These are phyloP conservation scores for Dendrolimus punctatus DNA, from an alignment of 1,140 invertebrate species.

Conservation along the genomic window DNA sequence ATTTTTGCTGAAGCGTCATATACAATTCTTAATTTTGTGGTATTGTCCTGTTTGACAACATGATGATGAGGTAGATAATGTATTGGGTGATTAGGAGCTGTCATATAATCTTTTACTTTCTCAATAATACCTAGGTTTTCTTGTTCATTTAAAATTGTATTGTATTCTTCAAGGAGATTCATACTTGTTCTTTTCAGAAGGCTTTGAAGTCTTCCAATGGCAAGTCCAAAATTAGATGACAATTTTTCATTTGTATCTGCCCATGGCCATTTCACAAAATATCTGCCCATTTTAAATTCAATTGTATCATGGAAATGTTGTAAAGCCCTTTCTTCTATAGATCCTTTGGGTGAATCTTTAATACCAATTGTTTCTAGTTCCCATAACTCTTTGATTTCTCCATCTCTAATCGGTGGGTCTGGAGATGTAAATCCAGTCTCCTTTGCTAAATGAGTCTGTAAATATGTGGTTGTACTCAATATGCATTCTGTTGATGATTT, in stretches of 20 bases:
- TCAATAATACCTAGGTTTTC: constrained; percentile 18
- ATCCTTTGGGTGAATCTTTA: constrained; percentile 19
- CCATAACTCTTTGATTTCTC: constrained; percentile 14
- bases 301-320: constrained; percentile 20
- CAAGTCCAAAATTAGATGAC: constrained; percentile 18
- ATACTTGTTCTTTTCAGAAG: constrained; percentile 4
- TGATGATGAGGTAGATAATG: constrained; percentile 17
- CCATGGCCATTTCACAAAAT: constrained; percentile 25
- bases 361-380: constrained; percentile 28
- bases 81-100: constrained; percentile 7
- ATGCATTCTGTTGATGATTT: no score
- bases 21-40: constrained; percentile 11
- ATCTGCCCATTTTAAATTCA: constrained; percentile 12
- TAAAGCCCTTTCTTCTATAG: constrained; percentile 19
- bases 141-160: constrained; percentile 10
- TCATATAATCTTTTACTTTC: constrained; percentile 1
- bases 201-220: constrained; percentile 10
- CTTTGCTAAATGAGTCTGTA: no score
- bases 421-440: neutral
- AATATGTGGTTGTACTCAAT: no score
- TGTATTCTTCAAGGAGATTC: neutral
- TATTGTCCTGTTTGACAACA: constrained; percentile 4
- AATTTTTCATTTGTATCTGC: constrained; percentile 13
- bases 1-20: constrained; percentile 19
- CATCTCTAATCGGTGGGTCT: constrained; percentile 12